These are phyloP conservation scores for Anabas testudineus DNA, from an alignment of 2,797 vertebrate species.

Conservation along the genomic window DNA sequence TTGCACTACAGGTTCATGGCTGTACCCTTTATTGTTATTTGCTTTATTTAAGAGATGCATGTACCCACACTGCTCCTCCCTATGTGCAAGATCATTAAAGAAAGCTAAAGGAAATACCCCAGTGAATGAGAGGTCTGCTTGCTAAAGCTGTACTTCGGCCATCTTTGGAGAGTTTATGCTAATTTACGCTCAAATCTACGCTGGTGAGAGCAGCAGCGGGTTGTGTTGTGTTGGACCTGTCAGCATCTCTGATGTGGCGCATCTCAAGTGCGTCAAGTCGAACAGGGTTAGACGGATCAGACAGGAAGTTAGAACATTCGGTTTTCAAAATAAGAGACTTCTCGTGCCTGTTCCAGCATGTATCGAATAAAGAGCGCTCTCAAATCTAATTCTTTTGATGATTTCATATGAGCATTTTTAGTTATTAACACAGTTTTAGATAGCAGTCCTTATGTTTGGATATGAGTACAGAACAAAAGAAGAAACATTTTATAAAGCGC, in stretches of 20 bases:
- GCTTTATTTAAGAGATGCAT: conserved; percentile 1
- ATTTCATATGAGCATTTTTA: too few relatives aligned
- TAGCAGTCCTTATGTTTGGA: too few relatives aligned
- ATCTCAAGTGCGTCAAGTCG: conserved; percentile 64
- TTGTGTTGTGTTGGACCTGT: conserved; percentile 65
- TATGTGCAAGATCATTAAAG: background rate
- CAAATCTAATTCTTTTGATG: too few relatives aligned
- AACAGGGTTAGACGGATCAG: background rate
- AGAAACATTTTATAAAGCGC: background rate
- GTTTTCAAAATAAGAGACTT: conserved; percentile 62
- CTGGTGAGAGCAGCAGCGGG: conserved; percentile 44
- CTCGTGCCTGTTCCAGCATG: background rate
- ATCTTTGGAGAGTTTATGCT: conserved; percentile 62
- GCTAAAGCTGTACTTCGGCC: conserved; percentile 31
- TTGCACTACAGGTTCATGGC: background rate
- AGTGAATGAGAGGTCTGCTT: conserved; percentile 5
- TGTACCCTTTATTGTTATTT: conserved; percentile 7
- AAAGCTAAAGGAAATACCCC: conserved; percentile 2
- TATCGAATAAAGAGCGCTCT: background rate
- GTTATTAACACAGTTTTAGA: too few relatives aligned
- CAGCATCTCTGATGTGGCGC: conserved; percentile 79
- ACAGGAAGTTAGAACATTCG: conserved; percentile 25
- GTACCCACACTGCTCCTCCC: background rate
- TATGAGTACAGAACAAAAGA: too few relatives aligned
- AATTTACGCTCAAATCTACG: conserved; percentile 66